Base-by-base conservation (phyloP, 2,888 invertebrate genomes). In the Cephalotes varians region DNA sequence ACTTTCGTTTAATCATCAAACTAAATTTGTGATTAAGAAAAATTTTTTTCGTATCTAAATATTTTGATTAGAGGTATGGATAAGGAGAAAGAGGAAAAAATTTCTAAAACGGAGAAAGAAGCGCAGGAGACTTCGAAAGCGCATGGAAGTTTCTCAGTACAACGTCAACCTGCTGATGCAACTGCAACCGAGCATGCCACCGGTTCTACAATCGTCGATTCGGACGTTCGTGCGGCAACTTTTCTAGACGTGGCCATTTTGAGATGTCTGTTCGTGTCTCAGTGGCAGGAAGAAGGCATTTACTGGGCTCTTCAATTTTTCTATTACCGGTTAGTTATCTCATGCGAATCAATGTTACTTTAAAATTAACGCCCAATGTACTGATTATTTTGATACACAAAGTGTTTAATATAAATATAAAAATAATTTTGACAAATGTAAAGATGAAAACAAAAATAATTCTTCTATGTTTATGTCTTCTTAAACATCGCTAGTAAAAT, bases 271-370 rank as follows among this genome's bases (percentile, higher is more conserved):
- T 99, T 99, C 93, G 98, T 99, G 84, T 96, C 98, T 0, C 98
- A 99, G 93, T 99, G 99, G 99, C 97, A 98, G 93, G 99, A 99
- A 93, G 99, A 99, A 94, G 99, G 99, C 0, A 97, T 99, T 15
- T 98, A 98, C 94, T 99, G 99, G 99, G 99, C 98, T 18, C 95
- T 99, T 44, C 98, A 98, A 94, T 99, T 97, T 95, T 95, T 98
- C 86, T 98, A 98, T 91, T 98, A 98, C 93, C 96, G 98, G 98
- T 98, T 92, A 87, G 86, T 87, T 76, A 47, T n/a, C 40, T n/a
- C 25, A 6, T 21, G 5, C 9, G 21, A 37, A 34, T 67, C 15
- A 31, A 58, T 47, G 15, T 12, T 49, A 67, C 15, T 47, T n/a
- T 65, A 28, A 51, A 40, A 25, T 51, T 25, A 72, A 54, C 7